These are phyloP conservation scores for Pandemis heparana DNA, from an alignment of 2,888 invertebrate species.

Conservation along the genomic window DNA sequence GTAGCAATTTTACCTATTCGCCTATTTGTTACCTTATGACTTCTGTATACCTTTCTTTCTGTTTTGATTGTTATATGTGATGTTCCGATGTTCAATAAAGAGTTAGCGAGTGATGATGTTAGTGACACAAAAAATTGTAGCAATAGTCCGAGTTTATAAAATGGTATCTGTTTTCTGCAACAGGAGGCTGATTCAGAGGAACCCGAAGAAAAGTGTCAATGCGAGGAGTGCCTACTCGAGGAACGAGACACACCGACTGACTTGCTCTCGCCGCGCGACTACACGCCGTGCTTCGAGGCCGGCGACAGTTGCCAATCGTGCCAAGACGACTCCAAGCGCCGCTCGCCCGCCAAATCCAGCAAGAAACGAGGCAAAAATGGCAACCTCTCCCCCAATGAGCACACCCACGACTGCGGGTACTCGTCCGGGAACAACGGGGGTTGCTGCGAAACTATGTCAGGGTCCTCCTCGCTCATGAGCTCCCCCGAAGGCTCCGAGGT, in stretches of 20 bases:
- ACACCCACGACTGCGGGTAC: constrained; percentile 94
- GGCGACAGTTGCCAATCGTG: constrained; percentile 78
- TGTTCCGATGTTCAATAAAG: no score
- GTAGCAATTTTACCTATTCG: no score
- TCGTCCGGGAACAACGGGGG: constrained; percentile 94
- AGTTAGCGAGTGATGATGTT: no score
- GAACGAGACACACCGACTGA: constrained; percentile 78
- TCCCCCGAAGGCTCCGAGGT: constrained; percentile 96
- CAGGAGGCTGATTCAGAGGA: constrained; percentile 81
- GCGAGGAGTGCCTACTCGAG: constrained; percentile 78
- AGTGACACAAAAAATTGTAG: no score
- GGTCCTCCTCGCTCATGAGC: constrained; percentile 92
- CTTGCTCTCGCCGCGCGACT: constrained; percentile 71
- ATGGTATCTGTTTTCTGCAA: constrained; percentile 21
- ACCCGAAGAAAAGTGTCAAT: constrained; percentile 81
- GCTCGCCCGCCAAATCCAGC: constrained; percentile 71
- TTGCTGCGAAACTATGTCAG: constrained; percentile 88
- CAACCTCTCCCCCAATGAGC: constrained; percentile 88
- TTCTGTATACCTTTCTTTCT: no score
- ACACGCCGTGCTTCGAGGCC: constrained; percentile 66
- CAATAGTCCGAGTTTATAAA: neutral
- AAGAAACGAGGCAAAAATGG: constrained; percentile 81
- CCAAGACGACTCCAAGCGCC: constrained; percentile 78
- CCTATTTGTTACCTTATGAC: no score
- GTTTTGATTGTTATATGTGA: no score